Base-by-base conservation (phyloP, 2,113 vertebrate species). In the Cariama cristata region DNA sequence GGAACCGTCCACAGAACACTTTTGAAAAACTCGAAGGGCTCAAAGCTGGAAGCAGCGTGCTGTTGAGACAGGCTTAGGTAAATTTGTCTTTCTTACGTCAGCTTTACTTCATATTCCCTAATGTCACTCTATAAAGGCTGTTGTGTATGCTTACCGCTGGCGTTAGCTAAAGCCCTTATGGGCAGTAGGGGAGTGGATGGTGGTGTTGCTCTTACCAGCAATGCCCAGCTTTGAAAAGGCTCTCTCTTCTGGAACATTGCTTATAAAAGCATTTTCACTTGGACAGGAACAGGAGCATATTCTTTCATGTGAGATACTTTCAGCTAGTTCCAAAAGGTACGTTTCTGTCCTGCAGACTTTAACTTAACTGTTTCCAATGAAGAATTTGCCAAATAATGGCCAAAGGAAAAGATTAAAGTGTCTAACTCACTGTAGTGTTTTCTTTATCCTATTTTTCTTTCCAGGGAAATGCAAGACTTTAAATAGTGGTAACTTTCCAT, bases 131-230 rank as follows among this genome's bases (percentile, higher is more conserved):
- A 1, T 30, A 19, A 72, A 72, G 20, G 9, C 40, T 92, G 4
- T 26, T 73, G 13, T 49, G 23, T 59, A 14, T 32, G 21, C 45
- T 86, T 68, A 40, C 49, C 1, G 3, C 14, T 8, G 19, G 32
- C 79, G 76, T 58, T 38, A 90, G 75, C 55, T 20, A 50, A 92
- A 72, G 53, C 33, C 26, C 18, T 58, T 63, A 55, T 45, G 22
- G 33, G 9, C 1, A 1, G 22, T n/a, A 17, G 19, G 1, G 10
- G 11, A 7, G 18, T 28, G 9, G 4, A 5, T 6, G 17, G 19
- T 56, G 9, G 3, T 14, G 47, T 50, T 80, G 8, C 21, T 82
- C 14, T 75, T 79, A 20, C 8, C 27, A 53, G 40, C 4, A 14
- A 62, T 23, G 16, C 5, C 11, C 28, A 27, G 12, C n/a, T 79